phyloP scores from a whole-genome alignment of 2,888 invertebrate species.

The Seira musarum region DNA sequence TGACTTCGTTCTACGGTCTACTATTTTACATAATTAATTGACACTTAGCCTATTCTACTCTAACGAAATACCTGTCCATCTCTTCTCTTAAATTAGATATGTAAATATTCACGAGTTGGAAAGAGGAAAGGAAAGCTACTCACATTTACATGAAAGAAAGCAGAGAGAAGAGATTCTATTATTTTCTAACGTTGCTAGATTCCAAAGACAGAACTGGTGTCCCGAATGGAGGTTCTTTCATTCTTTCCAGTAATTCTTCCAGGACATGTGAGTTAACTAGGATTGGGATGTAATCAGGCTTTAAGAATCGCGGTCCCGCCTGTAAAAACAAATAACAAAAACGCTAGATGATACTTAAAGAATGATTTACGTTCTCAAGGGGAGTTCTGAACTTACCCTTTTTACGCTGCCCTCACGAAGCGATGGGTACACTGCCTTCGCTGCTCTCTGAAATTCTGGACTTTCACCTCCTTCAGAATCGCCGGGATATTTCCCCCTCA shows the following conservation, averaged over 20 bases:
- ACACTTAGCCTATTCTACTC: no score
- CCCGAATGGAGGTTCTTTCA: slow-evolving; percentile 28
- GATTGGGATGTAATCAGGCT: slow-evolving; percentile 49
- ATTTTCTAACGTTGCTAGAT: slow-evolving; percentile 36
- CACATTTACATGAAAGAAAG: not conserved
- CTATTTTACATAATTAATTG: no score
- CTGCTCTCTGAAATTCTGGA: slow-evolving; percentile 57
- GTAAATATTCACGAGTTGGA: not conserved
- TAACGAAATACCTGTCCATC: no score
- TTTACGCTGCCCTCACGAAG: slow-evolving; percentile 31
- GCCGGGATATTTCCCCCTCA: slow-evolving; percentile 63
- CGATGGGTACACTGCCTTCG: slow-evolving; percentile 50
- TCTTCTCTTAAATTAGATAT: not conserved
- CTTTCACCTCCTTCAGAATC: slow-evolving; percentile 51
- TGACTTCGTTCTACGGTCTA: no score
- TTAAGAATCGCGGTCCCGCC: slow-evolving; percentile 33
- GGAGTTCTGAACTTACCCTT: no score
- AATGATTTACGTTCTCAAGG: not conserved
- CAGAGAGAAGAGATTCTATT: not conserved
- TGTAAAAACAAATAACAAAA: not conserved
- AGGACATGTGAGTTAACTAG: slow-evolving; percentile 45
- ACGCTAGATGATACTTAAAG: not conserved
- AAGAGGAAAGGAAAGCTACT: not conserved
- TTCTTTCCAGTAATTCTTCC: slow-evolving; percentile 43
- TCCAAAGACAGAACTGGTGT: slow-evolving; percentile 25